A percentile compares a stretch with the other conserved stretches of the same genome.
phyloP scores from a whole-genome alignment of 2,113 vertebrate species.

The Tricholaema leucomelas region DNA sequence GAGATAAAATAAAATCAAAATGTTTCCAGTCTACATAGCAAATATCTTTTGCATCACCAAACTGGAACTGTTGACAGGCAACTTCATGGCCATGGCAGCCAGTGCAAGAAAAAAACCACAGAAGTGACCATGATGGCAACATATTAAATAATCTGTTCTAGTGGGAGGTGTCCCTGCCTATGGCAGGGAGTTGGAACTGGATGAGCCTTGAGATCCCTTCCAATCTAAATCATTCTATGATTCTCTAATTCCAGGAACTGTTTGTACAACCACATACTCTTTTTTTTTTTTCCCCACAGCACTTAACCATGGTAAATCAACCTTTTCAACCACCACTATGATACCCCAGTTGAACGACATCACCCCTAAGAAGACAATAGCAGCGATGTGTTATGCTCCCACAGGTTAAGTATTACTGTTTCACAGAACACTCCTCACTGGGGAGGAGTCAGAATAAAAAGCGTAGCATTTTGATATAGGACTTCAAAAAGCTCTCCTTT shows the following conservation, averaged over 20 bases:
- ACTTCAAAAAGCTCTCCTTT: neutral
- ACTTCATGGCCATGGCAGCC: neutral
- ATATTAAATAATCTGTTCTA: too few relatives aligned
- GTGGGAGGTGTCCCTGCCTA: too few relatives aligned
- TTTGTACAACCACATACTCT: neutral
- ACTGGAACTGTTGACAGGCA: neutral
- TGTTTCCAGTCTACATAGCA: neutral
- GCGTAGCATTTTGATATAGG: neutral
- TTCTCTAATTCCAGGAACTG: neutral
- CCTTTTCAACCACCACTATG: neutral
- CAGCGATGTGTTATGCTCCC: neutral
- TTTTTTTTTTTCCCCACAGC: neutral
- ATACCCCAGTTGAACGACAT: neutral
- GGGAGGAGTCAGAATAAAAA: neutral
- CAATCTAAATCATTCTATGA: too few relatives aligned
- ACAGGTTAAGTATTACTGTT: neutral
- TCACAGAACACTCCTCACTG: neutral
- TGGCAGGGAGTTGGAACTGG: too few relatives aligned
- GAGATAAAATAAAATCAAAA: neutral
- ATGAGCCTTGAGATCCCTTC: too few relatives aligned
- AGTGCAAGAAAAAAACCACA: neutral
- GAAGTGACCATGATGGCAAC: neutral
- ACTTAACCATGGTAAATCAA: neutral
- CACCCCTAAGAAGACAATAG: neutral
- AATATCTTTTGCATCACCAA: neutral